Evolutionary conservation across 2,113 vertebrate genomes (phyloP).

Genomic region (Xenopus borealis): DNA sequence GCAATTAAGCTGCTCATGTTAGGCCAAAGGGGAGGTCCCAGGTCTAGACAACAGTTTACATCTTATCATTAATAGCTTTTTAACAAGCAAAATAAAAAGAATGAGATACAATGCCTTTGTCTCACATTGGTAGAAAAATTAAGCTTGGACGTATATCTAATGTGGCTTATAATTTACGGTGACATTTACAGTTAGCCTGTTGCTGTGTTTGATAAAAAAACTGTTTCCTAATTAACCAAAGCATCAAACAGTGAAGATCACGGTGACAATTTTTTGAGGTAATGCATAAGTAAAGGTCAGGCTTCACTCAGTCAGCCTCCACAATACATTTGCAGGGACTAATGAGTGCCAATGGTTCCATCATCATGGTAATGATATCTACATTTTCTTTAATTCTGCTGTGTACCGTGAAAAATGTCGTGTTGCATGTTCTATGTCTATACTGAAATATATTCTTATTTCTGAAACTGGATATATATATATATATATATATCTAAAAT

Average conservation of each 20-base stretch:
- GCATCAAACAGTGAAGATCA: conserved; percentile 78
- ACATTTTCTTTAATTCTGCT: conserved; percentile 23
- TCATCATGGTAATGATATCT: conserved; percentile 48
- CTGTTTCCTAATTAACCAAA: conserved; percentile 85
- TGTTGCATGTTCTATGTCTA: too few relatives aligned
- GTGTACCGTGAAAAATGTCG: background rate
- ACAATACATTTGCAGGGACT: conserved; percentile 65
- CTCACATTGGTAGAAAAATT: conserved; percentile 60
- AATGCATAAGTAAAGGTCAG: conserved; percentile 85
- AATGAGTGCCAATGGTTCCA: conserved; percentile 77
- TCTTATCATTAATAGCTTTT: conserved; percentile 53
- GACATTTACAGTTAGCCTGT: conserved; percentile 85
- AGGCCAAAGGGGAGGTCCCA: conserved; percentile 63
- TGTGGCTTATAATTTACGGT: conserved; percentile 72
- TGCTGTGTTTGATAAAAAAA: conserved; percentile 68
- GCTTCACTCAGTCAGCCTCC: conserved; percentile 64
- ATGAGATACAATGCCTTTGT: conserved; percentile 50
- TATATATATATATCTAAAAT: too few relatives aligned
- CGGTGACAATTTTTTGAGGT: conserved; percentile 68
- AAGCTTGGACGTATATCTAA: conserved; percentile 65
- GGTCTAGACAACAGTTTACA: conserved; percentile 61
- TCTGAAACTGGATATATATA: too few relatives aligned
- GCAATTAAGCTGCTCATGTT: conserved; percentile 59
- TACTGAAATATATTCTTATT: too few relatives aligned
- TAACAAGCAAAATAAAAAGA: conserved; percentile 71